Conservation (phyloP, 1,140 invertebrate genomes). For the Drosophila tsacasi region DNA sequence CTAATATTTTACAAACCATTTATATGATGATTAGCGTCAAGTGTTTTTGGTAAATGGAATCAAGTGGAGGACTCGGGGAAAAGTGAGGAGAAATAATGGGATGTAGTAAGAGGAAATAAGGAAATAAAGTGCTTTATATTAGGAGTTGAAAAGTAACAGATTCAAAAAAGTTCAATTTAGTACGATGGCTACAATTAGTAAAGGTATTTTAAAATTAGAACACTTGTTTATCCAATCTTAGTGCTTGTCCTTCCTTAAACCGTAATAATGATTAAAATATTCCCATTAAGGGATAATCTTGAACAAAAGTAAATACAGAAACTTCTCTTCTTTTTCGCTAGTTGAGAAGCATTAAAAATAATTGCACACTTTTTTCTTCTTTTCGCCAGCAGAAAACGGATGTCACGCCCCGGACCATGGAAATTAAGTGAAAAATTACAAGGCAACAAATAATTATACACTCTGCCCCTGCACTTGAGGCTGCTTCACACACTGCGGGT, state of each 20-base stretch:
- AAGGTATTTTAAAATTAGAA: background rate
- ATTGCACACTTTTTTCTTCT: constrained; percentile 48
- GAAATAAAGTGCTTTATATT: background rate
- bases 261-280: background rate
- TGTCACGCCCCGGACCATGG: constrained; percentile 69
- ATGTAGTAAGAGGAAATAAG: background rate
- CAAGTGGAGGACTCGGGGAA: background rate
- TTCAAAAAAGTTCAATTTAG: background rate
- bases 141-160: background rate
- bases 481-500: constrained; percentile 24
- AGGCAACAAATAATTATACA: constrained; percentile 77
- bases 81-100: background rate
- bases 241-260: background rate
- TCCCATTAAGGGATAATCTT: background rate
- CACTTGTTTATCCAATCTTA: background rate
- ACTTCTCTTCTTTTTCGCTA: constrained; percentile 8
- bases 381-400: constrained; percentile 44
- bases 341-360: constrained; percentile 54
- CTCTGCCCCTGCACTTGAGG: constrained; percentile 71
- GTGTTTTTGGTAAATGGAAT: constrained; percentile 43
- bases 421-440: constrained; percentile 80
- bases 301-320: constrained; percentile 21
- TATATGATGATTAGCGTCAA: constrained; percentile 81
- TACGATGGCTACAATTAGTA: background rate
- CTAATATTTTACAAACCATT: constrained; percentile 84